Percentiles rank a stretch among this genome's conserved stretches.
These are phyloP conservation scores for Rhinichthys osculus DNA, from an alignment of 2,797 vertebrate species.

Conservation along the genomic window DNA sequence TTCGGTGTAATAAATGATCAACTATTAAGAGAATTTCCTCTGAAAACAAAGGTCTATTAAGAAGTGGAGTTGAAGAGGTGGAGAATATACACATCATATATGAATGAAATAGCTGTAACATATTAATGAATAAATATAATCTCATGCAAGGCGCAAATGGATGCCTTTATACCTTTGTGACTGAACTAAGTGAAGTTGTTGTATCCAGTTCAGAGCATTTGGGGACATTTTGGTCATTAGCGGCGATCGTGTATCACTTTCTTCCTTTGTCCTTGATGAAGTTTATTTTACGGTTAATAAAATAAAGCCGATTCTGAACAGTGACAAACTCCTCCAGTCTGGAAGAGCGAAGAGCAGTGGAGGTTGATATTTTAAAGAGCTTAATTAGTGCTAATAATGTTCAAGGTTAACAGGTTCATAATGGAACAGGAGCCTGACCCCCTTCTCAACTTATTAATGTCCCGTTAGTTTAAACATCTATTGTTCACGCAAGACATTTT, in stretches of 20 bases:
- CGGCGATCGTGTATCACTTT: slow-evolving; percentile 3
- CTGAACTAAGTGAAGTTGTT: slow-evolving; percentile 24
- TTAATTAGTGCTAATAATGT: slow-evolving; percentile 64
- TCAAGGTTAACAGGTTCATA: slow-evolving; percentile 65
- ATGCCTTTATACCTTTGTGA: slow-evolving; percentile 32
- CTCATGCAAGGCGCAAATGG: slow-evolving; percentile 15
- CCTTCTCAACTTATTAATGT: slow-evolving; percentile 68
- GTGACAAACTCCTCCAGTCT: slow-evolving; percentile 72
- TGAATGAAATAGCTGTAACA: slow-evolving; percentile 45
- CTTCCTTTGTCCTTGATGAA: slow-evolving; percentile 36
- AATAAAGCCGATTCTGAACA: slow-evolving; percentile 65
- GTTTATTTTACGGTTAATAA: slow-evolving; percentile 71
- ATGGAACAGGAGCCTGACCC: slow-evolving; percentile 64
- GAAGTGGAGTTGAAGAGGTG: slow-evolving; percentile 42
- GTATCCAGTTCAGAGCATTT: slow-evolving; percentile 50
- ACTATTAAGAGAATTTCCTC: slow-evolving; percentile 54
- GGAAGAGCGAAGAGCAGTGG: slow-evolving; percentile 63
- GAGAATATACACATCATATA: slow-evolving; percentile 30
- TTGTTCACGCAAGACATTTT: slow-evolving; percentile 63
- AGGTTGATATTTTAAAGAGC: slow-evolving; percentile 61
- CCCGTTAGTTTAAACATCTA: slow-evolving; percentile 65
- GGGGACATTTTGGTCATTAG: slow-evolving; percentile 42
- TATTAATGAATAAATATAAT: slow-evolving; percentile 47
- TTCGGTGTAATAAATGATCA: slow-evolving; percentile 46
- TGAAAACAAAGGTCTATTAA: slow-evolving; percentile 40